phyloP scores from a whole-genome alignment of 2,797 vertebrate species.

The Petrocephalus schoutedeni region DNA sequence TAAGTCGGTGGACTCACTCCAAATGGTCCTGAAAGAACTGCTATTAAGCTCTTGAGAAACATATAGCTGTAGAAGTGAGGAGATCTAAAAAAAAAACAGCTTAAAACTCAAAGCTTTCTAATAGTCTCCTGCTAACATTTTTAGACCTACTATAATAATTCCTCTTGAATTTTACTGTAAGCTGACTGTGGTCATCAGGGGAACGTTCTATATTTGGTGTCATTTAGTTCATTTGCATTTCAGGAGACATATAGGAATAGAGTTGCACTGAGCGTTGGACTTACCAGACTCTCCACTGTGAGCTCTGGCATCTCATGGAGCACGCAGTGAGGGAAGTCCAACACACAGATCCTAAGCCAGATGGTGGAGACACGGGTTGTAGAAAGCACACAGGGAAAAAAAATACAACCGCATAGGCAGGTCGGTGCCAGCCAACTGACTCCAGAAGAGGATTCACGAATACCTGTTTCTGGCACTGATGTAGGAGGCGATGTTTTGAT shows the following conservation, averaged over 20 bases:
- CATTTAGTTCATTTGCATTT: neutral
- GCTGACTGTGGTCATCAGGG: neutral
- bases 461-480: conserved; percentile 98
- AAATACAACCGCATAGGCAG: neutral
- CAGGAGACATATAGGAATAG: neutral
- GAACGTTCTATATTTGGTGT: neutral
- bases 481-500: conserved; percentile 98
- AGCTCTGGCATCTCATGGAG: conserved; percentile 89
- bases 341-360: conserved; percentile 72
- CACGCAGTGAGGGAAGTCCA: conserved; percentile 84
- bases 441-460: neutral
- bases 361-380: neutral
- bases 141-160: neutral
- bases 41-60: neutral
- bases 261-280: conserved; percentile 33
- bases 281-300: conserved; percentile 90
- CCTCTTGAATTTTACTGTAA: neutral
- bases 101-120: neutral
- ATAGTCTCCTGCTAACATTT: neutral
- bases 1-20: neutral
- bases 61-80: neutral
- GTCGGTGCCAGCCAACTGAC: neutral
- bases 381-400: neutral
- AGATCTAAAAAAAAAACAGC: neutral
- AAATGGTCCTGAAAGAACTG: neutral